Percentiles rank a stretch among this genome's conserved stretches.
phyloP scores from a whole-genome alignment of 2,888 invertebrate species.

The Anagyrus pseudococci region DNA sequence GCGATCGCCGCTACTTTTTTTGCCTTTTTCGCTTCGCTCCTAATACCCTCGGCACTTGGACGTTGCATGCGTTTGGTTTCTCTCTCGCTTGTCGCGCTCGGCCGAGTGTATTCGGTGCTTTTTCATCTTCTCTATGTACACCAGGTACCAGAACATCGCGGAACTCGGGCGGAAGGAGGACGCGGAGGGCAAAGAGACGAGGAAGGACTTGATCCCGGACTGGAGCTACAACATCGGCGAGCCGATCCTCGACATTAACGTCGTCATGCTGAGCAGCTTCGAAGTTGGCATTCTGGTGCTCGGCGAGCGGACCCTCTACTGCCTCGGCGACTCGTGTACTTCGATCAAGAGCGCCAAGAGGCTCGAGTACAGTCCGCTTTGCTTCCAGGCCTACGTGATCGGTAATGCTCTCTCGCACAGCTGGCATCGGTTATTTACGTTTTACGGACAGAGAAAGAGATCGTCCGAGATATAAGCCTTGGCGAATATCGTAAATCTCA shows the following conservation, averaged over 20 bases:
- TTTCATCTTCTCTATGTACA: background rate
- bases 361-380: constrained; percentile 83
- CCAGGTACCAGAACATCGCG: constrained; percentile 60
- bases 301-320: constrained; percentile 85
- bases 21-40: too few species aligned
- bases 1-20: background rate
- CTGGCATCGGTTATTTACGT: too few species aligned
- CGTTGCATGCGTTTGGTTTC: background rate
- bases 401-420: too few species aligned
- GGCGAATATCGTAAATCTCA: constrained; percentile 30
- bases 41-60: too few species aligned
- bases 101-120: too few species aligned
- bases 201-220: constrained; percentile 72
- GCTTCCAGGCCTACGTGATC: constrained; percentile 75
- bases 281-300: constrained; percentile 79
- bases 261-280: constrained; percentile 69
- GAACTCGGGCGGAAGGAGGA: constrained; percentile 54
- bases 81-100: too few species aligned
- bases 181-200: constrained; percentile 52
- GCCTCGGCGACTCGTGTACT: constrained; percentile 79
- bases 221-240: constrained; percentile 87
- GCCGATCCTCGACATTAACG: constrained; percentile 70
- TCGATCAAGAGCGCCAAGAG: constrained; percentile 80
- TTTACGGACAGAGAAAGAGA: background rate
- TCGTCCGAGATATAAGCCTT: too few species aligned